Conservation (phyloP, 2,113 vertebrate species). For the Campylomormyrus tamandua region DNA sequence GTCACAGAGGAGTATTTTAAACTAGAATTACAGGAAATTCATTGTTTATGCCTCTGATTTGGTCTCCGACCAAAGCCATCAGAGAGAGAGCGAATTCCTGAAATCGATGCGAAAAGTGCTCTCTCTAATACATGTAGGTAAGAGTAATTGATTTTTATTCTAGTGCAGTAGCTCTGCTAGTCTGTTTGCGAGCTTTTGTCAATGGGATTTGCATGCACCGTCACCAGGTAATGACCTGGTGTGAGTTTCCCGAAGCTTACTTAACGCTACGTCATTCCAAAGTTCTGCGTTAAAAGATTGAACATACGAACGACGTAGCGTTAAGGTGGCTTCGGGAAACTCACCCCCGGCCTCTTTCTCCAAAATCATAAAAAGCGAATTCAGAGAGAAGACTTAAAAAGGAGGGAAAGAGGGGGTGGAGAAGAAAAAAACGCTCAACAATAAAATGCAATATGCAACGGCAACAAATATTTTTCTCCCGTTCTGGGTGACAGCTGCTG, state of each 20-base stretch:
- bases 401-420: conserved; percentile 21
- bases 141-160: conserved; percentile 33
- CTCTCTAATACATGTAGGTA: conserved; percentile 18
- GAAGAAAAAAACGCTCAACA: conserved; percentile 45
- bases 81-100: not conserved
- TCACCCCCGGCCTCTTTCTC: conserved; percentile 29
- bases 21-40: not conserved
- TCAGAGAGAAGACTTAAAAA: conserved; percentile 36
- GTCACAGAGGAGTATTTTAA: not conserved
- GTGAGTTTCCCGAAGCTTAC: too few species aligned
- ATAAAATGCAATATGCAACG: conserved; percentile 58
- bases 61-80: not conserved
- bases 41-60: not conserved
- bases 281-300: too few species aligned
- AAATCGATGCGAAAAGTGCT: conserved; percentile 15
- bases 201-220: conserved; percentile 37
- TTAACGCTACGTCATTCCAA: too few species aligned
- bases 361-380: conserved; percentile 36
- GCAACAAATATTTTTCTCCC: conserved; percentile 46
- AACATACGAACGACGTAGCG: too few species aligned
- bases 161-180: not conserved
- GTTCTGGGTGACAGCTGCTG: conserved; percentile 52
- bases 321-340: too few species aligned
- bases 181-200: conserved; percentile 28
- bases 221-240: conserved; percentile 34